Conservation (phyloP, 1,140 invertebrate species). For the Mizuhopecten yessoensis region DNA sequence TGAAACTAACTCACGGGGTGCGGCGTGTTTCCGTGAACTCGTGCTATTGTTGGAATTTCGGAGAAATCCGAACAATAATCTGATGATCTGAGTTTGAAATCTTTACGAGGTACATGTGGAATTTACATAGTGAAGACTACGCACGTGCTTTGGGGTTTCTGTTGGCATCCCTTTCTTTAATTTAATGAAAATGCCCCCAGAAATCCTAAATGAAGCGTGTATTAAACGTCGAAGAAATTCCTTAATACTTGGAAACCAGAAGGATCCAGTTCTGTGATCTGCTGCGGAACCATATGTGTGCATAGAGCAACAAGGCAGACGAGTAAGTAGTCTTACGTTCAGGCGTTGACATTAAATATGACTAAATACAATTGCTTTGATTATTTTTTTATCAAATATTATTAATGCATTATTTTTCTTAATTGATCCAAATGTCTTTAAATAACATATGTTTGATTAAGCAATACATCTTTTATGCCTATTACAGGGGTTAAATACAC, state of each 20-base stretch:
- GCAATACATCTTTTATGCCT: neutral
- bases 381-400: neutral
- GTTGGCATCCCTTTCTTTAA: neutral
- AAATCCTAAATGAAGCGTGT: neutral
- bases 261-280: neutral
- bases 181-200: neutral
- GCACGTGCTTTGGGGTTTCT: neutral
- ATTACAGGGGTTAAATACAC: too few species aligned
- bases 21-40: neutral
- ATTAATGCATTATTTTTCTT: neutral
- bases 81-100: neutral
- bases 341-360: neutral
- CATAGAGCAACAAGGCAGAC: neutral
- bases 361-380: neutral
- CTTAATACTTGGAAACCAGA: neutral
- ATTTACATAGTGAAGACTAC: neutral
- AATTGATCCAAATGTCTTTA: neutral
- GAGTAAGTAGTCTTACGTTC: neutral
- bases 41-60: neutral
- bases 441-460: neutral
- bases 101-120: neutral
- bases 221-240: neutral
- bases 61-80: neutral
- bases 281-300: neutral
- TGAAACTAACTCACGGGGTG: neutral